These are phyloP conservation scores for Drosophila basisetae DNA, from an alignment of 2,888 invertebrate species.

Conservation along the genomic window DNA sequence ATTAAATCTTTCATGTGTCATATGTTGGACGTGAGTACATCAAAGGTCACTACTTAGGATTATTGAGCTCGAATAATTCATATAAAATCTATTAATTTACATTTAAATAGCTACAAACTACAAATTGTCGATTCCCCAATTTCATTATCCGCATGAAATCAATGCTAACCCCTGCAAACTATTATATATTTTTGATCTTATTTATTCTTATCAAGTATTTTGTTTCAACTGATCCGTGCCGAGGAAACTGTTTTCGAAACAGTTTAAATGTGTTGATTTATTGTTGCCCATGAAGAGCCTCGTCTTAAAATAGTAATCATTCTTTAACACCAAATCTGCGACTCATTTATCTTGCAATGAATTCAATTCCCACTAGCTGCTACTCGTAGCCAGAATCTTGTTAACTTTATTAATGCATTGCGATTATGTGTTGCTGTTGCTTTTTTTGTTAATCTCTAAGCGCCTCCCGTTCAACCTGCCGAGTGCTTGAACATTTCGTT, in stretches of 20 bases:
- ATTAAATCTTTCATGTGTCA: slow-evolving; percentile 8
- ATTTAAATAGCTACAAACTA: background rate
- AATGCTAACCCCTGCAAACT: background rate
- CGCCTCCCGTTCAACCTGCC: no score
- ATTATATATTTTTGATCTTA: background rate
- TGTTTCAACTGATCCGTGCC: background rate
- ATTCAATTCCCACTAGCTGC: background rate
- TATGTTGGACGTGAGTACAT: background rate
- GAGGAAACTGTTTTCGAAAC: background rate
- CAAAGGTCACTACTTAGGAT: background rate
- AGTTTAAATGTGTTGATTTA: background rate
- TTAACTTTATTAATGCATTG: background rate
- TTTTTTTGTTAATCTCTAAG: slow-evolving; percentile 15
- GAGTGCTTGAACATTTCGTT: background rate
- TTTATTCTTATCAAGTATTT: background rate
- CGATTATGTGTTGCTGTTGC: slow-evolving; percentile 1
- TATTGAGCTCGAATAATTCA: background rate
- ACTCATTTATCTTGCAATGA: background rate
- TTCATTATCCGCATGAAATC: background rate
- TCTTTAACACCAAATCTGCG: background rate
- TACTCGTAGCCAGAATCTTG: background rate
- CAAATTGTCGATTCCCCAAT: background rate
- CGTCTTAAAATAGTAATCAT: background rate
- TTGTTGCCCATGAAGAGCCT: background rate
- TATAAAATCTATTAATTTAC: background rate